Conservation (phyloP, 2,113 vertebrate species). For the Lepisosteus oculatus region DNA sequence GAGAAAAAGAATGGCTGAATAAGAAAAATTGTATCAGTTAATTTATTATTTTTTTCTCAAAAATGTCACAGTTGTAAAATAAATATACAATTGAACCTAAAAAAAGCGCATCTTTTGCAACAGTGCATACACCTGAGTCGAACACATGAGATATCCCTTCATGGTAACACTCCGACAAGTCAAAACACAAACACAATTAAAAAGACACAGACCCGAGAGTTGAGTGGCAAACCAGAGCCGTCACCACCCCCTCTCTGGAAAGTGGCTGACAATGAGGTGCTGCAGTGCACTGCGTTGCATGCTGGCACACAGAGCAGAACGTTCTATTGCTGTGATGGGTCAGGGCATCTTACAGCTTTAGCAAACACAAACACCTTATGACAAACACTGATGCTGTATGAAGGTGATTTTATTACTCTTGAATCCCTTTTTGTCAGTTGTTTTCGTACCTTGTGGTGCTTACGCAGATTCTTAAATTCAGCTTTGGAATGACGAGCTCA, state of each 20-base stretch:
- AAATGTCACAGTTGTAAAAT: conserved; percentile 51
- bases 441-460: too few species aligned
- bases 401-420: too few species aligned
- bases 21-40: neutral
- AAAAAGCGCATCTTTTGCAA: conserved; percentile 40
- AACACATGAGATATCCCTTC: conserved; percentile 28
- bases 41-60: conserved; percentile 31
- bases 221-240: neutral
- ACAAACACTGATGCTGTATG: too few species aligned
- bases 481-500: too few species aligned
- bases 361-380: too few species aligned
- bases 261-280: neutral
- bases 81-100: conserved; percentile 45
- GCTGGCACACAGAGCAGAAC: neutral
- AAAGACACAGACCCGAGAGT: neutral
- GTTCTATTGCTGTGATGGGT: neutral
- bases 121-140: conserved; percentile 58
- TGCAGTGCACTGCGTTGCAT: neutral
- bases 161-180: conserved; percentile 19
- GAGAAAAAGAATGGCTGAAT: neutral
- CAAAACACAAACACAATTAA: neutral
- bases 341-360: too few species aligned
- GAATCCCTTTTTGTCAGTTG: too few species aligned
- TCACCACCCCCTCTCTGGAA: neutral
- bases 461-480: too few species aligned